Evolutionary conservation across 1,140 invertebrate genomes (phyloP).

Genomic region (Zaprionus davidi): DNA sequence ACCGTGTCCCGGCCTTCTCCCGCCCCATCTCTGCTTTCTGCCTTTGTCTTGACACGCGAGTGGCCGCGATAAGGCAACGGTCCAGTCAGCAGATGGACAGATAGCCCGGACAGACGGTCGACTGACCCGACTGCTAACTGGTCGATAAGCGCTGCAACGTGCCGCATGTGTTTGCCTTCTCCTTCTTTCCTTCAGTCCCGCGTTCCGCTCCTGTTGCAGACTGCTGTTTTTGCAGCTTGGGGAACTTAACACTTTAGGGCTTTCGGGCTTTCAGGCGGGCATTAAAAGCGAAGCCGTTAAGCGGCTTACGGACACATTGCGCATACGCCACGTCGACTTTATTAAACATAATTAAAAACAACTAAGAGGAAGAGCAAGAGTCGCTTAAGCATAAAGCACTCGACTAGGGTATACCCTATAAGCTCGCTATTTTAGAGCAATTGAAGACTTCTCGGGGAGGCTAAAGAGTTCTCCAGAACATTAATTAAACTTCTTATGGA

Average conservation of each 20-base stretch:
- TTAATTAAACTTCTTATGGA: too few relatives aligned
- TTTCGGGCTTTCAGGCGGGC: slow-evolving; percentile 30
- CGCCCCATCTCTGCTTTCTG: not conserved
- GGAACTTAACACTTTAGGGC: slow-evolving; percentile 65
- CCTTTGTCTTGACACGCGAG: slow-evolving; percentile 30
- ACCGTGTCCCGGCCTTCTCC: not conserved
- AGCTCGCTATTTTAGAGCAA: too few relatives aligned
- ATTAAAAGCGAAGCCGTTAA: slow-evolving; percentile 65
- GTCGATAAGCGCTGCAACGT: slow-evolving; percentile 61
- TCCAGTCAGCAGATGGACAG: slow-evolving; percentile 31
- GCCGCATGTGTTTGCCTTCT: slow-evolving; percentile 3
- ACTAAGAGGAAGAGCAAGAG: not conserved
- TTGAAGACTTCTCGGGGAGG: too few relatives aligned
- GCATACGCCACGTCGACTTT: slow-evolving; percentile 55
- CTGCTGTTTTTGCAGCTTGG: slow-evolving; percentile 72
- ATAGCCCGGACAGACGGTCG: slow-evolving; percentile 21
- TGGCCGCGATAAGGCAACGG: slow-evolving; percentile 51
- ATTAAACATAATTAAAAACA: slow-evolving; percentile 71
- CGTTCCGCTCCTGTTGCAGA: slow-evolving; percentile 42
- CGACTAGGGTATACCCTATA: not conserved
- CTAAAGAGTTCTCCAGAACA: too few relatives aligned
- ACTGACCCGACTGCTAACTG: slow-evolving; percentile 52
- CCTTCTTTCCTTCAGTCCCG: not conserved
- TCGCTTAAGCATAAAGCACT: not conserved
- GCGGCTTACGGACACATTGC: slow-evolving; percentile 62